Evolutionary conservation across 2,113 vertebrate genomes (phyloP).

Genomic region (Zapornia atra): DNA sequence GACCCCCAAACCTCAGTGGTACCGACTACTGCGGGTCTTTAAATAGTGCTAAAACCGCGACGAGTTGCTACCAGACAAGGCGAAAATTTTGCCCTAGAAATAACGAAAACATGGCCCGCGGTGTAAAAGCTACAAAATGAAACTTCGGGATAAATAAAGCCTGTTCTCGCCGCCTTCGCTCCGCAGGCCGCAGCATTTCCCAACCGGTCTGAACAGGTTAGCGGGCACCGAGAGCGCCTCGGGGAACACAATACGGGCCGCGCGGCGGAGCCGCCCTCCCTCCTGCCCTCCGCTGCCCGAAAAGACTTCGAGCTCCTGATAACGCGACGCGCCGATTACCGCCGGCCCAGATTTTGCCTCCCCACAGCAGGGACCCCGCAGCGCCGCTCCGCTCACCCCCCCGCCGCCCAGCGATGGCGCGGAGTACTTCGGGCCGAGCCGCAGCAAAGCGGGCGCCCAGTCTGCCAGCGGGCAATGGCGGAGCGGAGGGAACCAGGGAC

Average conservation of each 20-base stretch:
- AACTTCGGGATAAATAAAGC: neutral
- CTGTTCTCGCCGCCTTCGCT: neutral
- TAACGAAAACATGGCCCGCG: neutral
- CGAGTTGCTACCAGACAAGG: neutral
- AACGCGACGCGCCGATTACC: neutral
- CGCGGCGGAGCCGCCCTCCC: neutral
- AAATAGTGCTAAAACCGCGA: neutral
- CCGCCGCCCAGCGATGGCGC: neutral
- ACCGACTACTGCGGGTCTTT: fast-evolving
- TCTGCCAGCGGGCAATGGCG: neutral
- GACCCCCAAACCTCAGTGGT: neutral
- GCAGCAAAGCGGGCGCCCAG: fast-evolving
- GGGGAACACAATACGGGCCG: neutral
- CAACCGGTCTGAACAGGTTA: constrained; percentile 13
- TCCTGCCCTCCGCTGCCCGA: neutral
- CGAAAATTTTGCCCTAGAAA: neutral
- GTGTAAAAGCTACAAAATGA: neutral
- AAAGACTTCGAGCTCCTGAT: neutral
- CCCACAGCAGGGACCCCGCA: fast-evolving
- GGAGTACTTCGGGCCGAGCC: neutral
- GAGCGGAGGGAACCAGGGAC: fast-evolving
- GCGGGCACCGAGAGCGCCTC: neutral
- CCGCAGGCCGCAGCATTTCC: neutral
- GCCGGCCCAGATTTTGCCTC: neutral
- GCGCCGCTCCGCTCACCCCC: neutral